Evolutionary conservation across 2,113 vertebrate species (phyloP).

Genomic region (Hippolais icterina): DNA sequence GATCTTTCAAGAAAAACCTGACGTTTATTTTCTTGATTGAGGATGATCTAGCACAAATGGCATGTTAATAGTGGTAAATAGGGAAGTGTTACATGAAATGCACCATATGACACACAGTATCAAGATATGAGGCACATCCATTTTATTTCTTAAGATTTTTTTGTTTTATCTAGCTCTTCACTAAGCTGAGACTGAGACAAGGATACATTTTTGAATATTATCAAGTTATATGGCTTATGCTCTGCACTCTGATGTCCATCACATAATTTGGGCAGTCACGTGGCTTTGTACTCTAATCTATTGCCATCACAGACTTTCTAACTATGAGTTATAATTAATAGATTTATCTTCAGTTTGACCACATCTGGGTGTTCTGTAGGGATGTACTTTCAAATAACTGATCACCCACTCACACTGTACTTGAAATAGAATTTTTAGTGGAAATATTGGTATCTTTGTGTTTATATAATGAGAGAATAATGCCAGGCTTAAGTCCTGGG

Average conservation of each 20-base stretch:
- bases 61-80: not conserved
- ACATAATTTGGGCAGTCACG: not conserved
- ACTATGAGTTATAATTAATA: not conserved
- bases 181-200: not conserved
- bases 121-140: not conserved
- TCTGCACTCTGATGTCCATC: not conserved
- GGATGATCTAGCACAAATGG: not conserved
- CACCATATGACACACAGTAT: not conserved
- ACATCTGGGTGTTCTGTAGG: not conserved
- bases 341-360: not conserved
- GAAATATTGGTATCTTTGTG: not conserved
- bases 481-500: not conserved
- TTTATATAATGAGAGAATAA: not conserved
- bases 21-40: not conserved
- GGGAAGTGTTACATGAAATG: not conserved
- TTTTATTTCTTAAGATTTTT: not conserved
- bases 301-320: not conserved
- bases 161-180: not conserved
- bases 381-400: not conserved
- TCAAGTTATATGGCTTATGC: rapidly evolving
- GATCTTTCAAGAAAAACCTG: not conserved
- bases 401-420: not conserved
- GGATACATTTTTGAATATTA: not conserved
- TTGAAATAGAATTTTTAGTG: not conserved
- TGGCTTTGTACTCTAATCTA: not conserved